A percentile compares a stretch with the other conserved stretches of the same genome.
Conservation (phyloP, 2,888 invertebrate genomes). For the Achlya flavicornis region DNA sequence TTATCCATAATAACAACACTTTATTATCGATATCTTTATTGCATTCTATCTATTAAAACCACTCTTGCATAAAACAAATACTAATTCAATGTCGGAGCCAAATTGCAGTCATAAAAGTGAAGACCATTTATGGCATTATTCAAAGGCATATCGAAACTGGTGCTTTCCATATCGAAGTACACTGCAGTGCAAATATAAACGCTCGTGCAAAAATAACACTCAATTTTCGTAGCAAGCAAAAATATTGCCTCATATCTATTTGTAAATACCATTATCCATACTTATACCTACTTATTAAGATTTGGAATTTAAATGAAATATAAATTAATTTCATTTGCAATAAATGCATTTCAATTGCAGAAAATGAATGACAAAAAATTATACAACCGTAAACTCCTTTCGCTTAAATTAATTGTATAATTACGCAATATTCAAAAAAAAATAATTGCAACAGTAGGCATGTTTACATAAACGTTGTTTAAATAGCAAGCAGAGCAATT, state of each 20-base stretch:
- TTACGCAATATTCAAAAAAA: too few relatives aligned
- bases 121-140: conserved; percentile 80
- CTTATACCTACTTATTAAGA: too few relatives aligned
- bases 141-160: conserved; percentile 78
- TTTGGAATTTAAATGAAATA: too few relatives aligned
- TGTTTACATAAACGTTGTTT: too few relatives aligned
- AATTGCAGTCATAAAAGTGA: conserved; percentile 81
- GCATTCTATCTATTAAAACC: conserved; percentile 53
- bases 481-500: conserved; percentile 17
- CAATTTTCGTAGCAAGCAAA: background rate
- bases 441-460: too few relatives aligned
- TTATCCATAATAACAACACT: conserved; percentile 20
- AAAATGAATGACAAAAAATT: too few relatives aligned
- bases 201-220: conserved; percentile 6
- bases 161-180: conserved; percentile 62
- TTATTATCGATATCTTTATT: conserved; percentile 38
- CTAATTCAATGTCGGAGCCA: conserved; percentile 70
- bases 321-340: too few relatives aligned
- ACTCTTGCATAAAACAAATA: conserved; percentile 79
- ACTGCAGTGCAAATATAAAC: conserved; percentile 56
- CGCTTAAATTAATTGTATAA: too few relatives aligned
- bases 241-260: too few relatives aligned
- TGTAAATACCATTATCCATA: too few relatives aligned
- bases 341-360: too few relatives aligned
- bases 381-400: too few relatives aligned